phyloP scores from a whole-genome alignment of 37 sponge, comb jelly and placozoan species.

The Aplysina aerophoba region DNA sequence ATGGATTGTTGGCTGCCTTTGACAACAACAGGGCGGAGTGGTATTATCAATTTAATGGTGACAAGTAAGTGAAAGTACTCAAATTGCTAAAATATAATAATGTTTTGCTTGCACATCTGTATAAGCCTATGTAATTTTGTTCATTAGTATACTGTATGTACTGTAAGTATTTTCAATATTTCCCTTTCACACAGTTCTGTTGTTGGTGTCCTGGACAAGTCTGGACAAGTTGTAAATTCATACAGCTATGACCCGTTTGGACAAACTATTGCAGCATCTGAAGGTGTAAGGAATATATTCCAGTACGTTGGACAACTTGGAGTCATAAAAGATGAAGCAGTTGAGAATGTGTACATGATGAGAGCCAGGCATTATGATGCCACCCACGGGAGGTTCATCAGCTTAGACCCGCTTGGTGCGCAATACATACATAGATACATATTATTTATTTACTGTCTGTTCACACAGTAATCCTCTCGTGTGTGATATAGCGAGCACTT shows the following conservation, averaged over 20 bases:
- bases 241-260: constrained; percentile 55
- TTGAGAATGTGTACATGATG: constrained; percentile 39
- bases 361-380: constrained; percentile 49
- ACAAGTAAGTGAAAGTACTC: constrained; percentile 23
- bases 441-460: no score
- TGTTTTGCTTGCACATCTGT: no score
- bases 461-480: no score
- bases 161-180: neutral
- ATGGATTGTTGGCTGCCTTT: constrained; percentile 26
- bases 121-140: no score
- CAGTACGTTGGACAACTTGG: constrained; percentile 33
- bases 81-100: no score
- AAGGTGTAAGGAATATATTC: neutral
- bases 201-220: constrained; percentile 7
- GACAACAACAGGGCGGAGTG: neutral
- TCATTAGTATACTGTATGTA: neutral
- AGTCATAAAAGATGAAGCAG: constrained; percentile 21
- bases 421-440: neutral
- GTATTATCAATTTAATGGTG: constrained; percentile 41
- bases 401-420: constrained; percentile 24
- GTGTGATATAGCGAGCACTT: no score
- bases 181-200: constrained; percentile 31
- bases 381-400: constrained; percentile 42
- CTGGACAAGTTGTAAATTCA: neutral
- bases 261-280: neutral